phyloP scores from a whole-genome alignment of 2,888 invertebrate genomes.

The Oligia latruncula region DNA sequence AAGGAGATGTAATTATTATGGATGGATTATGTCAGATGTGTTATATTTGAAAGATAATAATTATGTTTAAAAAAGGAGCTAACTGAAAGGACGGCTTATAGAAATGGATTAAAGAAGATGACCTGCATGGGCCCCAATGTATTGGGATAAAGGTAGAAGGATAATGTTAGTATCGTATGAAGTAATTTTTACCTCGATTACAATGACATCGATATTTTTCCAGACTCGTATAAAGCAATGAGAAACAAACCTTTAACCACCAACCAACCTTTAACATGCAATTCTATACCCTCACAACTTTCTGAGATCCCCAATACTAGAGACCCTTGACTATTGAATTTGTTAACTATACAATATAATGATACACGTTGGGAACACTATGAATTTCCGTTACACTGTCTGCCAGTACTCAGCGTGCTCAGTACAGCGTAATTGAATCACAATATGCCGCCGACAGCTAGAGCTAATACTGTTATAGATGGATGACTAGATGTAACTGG shows the following conservation, averaged over 20 bases:
- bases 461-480: slow-evolving; percentile 61
- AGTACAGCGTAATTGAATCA: slow-evolving; percentile 76
- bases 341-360: slow-evolving; percentile 29
- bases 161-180: too few species aligned
- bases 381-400: slow-evolving; percentile 63
- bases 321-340: slow-evolving; percentile 15
- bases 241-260: too few species aligned
- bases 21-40: neutral
- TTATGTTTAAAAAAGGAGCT: too few species aligned
- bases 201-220: neutral
- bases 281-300: neutral
- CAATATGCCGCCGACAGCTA: slow-evolving; percentile 72
- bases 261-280: too few species aligned
- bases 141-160: neutral
- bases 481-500: slow-evolving; percentile 56
- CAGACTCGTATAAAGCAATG: too few species aligned
- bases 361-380: slow-evolving; percentile 39
- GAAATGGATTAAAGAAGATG: neutral
- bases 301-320: neutral
- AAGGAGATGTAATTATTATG: neutral
- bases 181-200: neutral
- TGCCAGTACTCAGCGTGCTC: slow-evolving; percentile 62
- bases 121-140: too few species aligned
- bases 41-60: neutral
- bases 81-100: neutral